Base-by-base conservation (phyloP, 2,888 invertebrate species). In the Pristionchus exspectatus region DNA sequence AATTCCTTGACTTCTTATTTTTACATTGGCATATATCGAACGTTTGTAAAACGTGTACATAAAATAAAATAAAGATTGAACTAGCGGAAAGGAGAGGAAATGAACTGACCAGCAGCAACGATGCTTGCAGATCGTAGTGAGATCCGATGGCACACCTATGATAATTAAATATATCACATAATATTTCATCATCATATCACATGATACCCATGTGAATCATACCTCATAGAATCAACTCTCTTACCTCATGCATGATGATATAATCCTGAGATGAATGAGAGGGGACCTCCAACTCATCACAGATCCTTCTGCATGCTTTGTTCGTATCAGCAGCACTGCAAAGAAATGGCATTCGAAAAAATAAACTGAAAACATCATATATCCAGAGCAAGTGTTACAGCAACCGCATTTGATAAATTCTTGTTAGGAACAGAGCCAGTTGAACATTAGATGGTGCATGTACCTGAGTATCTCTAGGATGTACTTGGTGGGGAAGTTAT, bases 401-500 rank as follows among this genome's bases (percentile, higher is more conserved):
- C 44, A 50, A 50, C 44, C 44, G 12, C 9, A 50, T 50, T 50
- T 50, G 44, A 27, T n/a, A 12, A n/a, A 21, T 69, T 21, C n/a
- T 69, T 69, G n/a, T n/a, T 69, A 69, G 18, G n/a, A 69, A 14
- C 21, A 69, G n/a, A 69, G 14, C 69, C 14, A 1, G 63, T 63
- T 24, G 63, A 24, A 5, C 59, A 14, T 21, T 59, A 14, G 59
- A 59, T 2, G 2, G n/a, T 69, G n/a, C 5, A 69, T 92, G 72
- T 66, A 95, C 95, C 92, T 92, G 27, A 95, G 91, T 86, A 95
- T 95, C 90, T 95, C 95, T 12, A 94, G 93, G 69, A 95, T 95
- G 90, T 94, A 95, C 91, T 95, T 95, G 33, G 94, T 94, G n/a
- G 95, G 95, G 91, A 95, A 95, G 18, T 93, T 90, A 85, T 95